These are phyloP conservation scores for Galleria mellonella DNA, from an alignment of 1,140 invertebrate species.

Conservation along the genomic window DNA sequence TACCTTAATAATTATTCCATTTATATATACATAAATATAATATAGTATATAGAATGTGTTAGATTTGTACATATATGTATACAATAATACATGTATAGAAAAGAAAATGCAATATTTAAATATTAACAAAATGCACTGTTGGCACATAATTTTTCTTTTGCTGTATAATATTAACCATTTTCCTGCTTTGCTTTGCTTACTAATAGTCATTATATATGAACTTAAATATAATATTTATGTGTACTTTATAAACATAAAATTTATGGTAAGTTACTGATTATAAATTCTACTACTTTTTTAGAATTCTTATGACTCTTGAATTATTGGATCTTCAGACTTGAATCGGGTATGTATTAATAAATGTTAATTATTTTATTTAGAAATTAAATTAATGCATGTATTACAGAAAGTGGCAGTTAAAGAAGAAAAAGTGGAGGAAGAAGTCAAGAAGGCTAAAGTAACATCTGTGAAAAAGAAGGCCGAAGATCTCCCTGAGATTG, in stretches of 20 bases:
- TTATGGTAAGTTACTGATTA: too few species aligned
- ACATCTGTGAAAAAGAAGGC: slow-evolving; percentile 69
- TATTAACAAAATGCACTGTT: slow-evolving; percentile 1
- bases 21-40: not conserved
- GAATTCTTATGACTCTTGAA: too few species aligned
- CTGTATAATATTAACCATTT: slow-evolving; percentile 15
- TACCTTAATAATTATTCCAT: not conserved
- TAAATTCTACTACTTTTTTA: too few species aligned
- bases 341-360: too few species aligned
- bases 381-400: not conserved
- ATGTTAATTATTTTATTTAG: not conserved
- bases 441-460: slow-evolving; percentile 61
- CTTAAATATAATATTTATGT: too few species aligned
- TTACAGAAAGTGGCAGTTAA: slow-evolving; percentile 66
- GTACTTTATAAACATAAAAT: too few species aligned
- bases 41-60: not conserved
- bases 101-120: slow-evolving; percentile 16
- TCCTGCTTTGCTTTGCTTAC: slow-evolving; percentile 42
- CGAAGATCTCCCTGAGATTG: slow-evolving; percentile 83
- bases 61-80: not conserved
- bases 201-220: not conserved
- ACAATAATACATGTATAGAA: not conserved
- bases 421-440: slow-evolving; percentile 56
- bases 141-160: slow-evolving; percentile 1
- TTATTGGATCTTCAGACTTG: too few species aligned